A percentile compares a stretch with the other conserved stretches of the same genome.
phyloP scores from a whole-genome alignment of 2,113 vertebrate species.

The Athene cunicularia region DNA sequence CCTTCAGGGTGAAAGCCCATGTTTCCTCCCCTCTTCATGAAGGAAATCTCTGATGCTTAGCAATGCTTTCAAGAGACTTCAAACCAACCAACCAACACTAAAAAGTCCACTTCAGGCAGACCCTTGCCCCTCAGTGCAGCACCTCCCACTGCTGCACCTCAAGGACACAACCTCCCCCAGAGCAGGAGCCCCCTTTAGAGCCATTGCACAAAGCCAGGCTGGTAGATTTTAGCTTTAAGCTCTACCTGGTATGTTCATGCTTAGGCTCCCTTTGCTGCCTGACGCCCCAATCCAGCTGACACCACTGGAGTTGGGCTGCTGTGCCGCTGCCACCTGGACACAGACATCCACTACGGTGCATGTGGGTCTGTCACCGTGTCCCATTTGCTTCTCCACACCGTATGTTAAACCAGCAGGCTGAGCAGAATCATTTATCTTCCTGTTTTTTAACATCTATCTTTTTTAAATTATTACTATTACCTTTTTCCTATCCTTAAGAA shows the following conservation, averaged over 20 bases:
- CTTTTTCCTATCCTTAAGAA: background rate
- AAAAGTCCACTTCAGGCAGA: background rate
- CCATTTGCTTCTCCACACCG: background rate
- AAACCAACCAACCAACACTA: background rate
- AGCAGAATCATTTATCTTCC: background rate
- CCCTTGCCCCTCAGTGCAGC: accelerated
- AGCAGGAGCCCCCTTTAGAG: background rate
- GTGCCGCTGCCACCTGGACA: background rate
- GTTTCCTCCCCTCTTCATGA: background rate
- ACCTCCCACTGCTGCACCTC: background rate
- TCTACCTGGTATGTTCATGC: accelerated
- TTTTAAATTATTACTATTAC: background rate
- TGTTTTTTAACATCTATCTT: background rate
- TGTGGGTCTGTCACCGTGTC: background rate
- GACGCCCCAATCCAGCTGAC: background rate
- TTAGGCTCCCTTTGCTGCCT: background rate
- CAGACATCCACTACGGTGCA: background rate
- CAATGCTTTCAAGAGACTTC: background rate
- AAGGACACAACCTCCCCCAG: background rate
- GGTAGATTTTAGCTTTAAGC: background rate
- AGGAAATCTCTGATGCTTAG: background rate
- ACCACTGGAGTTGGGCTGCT: background rate
- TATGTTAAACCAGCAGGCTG: background rate
- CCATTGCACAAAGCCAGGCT: background rate
- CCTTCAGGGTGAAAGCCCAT: background rate